Base-by-base conservation (phyloP, 2,113 vertebrate genomes). In the Halichoerus grypus region DNA sequence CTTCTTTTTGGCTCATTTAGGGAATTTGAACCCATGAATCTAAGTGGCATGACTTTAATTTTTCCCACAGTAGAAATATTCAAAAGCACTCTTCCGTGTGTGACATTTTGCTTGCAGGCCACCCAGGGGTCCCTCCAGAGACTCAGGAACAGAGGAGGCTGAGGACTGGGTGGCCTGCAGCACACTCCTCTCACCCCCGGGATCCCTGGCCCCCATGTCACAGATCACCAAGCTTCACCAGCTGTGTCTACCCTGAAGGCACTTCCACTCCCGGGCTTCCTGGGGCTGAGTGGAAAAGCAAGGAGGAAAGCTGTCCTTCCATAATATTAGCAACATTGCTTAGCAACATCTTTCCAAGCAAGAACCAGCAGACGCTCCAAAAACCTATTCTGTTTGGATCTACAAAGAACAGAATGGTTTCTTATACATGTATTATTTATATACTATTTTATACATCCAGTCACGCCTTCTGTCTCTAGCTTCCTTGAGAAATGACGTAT, bases 301-400 rank as follows among this genome's bases (percentile, higher is more conserved):
- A 2, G 53, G 36, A 77, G 76, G 59, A 85, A 97, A 76, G 84
- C 89, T 95, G 88, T 91, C 97, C 96, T 95, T 97, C 97, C 92
- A 96, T 83, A 97, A 97, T 95, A 97, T 96, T 97, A 96, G 96
- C 85, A 97, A 93, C 95, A 98, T 36, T 97, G 96, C 98, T 97
- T 97, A 98, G 97, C 97, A 97, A 96, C 97, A 94, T 82, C 96
- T 83, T 97, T 83, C 96, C 86, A 97, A 97, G 97, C 83, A 87
- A 77, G 88, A 92, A 82, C 92, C 80, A 1, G 84, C 94, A 95
- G 96, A 90, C 88, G 93, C 93, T 95, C 94, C 96, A 74, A 96
- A 98, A 98, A 53, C 53, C 96, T 81, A 87, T 93, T 96, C 94
- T 93, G 82, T 95, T 65, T 90, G 92, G 61, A 91, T 96, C 91